Evolutionary conservation across 1,140 invertebrate genomes (phyloP).

Genomic region (Pissodes strobi): DNA sequence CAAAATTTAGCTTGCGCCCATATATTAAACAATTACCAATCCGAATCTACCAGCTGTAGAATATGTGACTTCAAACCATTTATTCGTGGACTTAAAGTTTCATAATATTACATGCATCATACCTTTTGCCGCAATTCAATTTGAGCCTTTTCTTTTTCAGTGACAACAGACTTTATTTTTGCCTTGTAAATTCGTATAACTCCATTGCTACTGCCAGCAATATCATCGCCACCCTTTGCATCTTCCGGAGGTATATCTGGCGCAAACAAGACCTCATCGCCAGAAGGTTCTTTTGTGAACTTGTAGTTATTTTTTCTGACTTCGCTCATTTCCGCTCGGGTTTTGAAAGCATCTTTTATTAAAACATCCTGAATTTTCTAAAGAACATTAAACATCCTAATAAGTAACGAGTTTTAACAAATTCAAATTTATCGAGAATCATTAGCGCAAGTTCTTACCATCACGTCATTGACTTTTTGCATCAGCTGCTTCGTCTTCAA

Average conservation of each 20-base stretch:
- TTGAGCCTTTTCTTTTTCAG: slow-evolving; percentile 57
- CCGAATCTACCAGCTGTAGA: no score
- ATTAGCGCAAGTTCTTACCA: no score
- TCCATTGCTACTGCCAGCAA: no score
- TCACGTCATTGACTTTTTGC: slow-evolving; percentile 57
- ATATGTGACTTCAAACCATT: no score
- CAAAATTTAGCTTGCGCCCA: no score
- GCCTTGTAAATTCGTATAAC: slow-evolving; percentile 37
- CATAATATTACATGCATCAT: neutral
- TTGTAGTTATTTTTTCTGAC: slow-evolving; percentile 17
- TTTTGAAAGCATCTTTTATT: slow-evolving; percentile 34
- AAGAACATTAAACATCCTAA: slow-evolving; percentile 2
- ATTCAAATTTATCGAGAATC: neutral
- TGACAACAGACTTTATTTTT: slow-evolving; percentile 52
- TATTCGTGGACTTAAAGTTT: no score
- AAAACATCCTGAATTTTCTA: slow-evolving; percentile 47
- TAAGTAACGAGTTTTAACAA: neutral
- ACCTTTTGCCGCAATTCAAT: slow-evolving; percentile 12
- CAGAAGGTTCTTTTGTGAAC: neutral
- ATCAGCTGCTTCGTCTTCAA: slow-evolving; percentile 57
- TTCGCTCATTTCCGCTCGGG: slow-evolving; percentile 13
- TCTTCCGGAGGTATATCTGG: neutral
- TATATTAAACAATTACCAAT: no score
- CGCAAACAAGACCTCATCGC: neutral
- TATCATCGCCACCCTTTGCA: neutral